These are phyloP conservation scores for Chiloscyllium punctatum DNA, from an alignment of 2,797 vertebrate genomes.

Conservation along the genomic window DNA sequence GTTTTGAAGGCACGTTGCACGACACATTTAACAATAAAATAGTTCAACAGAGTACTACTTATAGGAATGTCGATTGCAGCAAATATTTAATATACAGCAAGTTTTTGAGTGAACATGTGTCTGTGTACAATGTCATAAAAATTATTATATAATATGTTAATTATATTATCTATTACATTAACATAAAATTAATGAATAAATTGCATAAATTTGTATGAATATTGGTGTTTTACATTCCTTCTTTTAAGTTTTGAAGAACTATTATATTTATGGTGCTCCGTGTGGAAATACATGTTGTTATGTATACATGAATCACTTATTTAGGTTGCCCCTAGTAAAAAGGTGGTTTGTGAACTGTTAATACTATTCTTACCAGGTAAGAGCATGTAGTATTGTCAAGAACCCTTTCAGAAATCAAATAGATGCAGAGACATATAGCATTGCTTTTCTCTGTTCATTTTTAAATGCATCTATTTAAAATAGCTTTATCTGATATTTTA, in stretches of 20 bases:
- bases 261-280: neutral
- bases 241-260: neutral
- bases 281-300: neutral
- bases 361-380: neutral
- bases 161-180: neutral
- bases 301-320: neutral
- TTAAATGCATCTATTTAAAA: neutral
- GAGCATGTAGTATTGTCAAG: neutral
- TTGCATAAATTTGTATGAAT: neutral
- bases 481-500: neutral
- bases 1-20: neutral
- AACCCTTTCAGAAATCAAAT: neutral
- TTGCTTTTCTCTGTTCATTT: neutral
- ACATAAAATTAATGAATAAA: neutral
- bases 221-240: neutral
- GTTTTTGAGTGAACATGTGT: neutral
- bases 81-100: neutral
- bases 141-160: neutral
- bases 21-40: neutral
- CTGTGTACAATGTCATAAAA: neutral
- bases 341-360: neutral
- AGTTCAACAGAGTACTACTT: neutral
- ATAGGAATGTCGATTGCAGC: neutral
- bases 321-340: neutral
- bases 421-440: no score